Evolutionary conservation across 1,140 invertebrate species (phyloP).

Genomic region (Caenorhabditis remanei): DNA sequence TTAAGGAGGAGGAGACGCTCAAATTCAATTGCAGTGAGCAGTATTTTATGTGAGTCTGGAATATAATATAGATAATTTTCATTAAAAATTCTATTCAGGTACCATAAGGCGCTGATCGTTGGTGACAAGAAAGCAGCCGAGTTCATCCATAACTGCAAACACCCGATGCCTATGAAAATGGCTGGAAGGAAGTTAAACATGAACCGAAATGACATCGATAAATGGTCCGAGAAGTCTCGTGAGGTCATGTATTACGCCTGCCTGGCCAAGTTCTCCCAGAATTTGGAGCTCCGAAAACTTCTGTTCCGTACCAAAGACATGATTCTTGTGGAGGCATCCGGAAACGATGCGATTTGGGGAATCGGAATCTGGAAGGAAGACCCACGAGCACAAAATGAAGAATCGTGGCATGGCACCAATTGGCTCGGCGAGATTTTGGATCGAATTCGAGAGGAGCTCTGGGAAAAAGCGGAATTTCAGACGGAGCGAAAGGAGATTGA

Average conservation of each 20-base stretch:
- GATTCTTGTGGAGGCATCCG: constrained; percentile 15
- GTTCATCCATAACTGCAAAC: background rate
- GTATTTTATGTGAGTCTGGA: constrained; percentile 41
- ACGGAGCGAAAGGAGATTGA: background rate
- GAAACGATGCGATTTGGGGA: constrained; percentile 50
- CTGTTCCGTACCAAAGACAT: constrained; percentile 6
- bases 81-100: background rate
- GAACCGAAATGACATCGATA: background rate
- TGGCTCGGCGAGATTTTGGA: background rate
- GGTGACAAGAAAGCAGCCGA: background rate
- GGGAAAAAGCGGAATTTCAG: background rate
- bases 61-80: too few species aligned
- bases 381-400: background rate
- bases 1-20: background rate
- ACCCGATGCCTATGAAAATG: constrained; percentile 37
- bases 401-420: background rate
- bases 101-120: constrained; percentile 30
- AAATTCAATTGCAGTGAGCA: constrained; percentile 54
- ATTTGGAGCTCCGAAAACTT: constrained; percentile 8
- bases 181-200: constrained; percentile 14
- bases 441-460: constrained; percentile 8
- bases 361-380: constrained; percentile 40
- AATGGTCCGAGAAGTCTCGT: constrained; percentile 24
- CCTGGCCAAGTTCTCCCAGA: constrained; percentile 30
- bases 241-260: constrained; percentile 23